phyloP scores from a whole-genome alignment of 2,113 vertebrate species.

The Nycticorax nycticorax region DNA sequence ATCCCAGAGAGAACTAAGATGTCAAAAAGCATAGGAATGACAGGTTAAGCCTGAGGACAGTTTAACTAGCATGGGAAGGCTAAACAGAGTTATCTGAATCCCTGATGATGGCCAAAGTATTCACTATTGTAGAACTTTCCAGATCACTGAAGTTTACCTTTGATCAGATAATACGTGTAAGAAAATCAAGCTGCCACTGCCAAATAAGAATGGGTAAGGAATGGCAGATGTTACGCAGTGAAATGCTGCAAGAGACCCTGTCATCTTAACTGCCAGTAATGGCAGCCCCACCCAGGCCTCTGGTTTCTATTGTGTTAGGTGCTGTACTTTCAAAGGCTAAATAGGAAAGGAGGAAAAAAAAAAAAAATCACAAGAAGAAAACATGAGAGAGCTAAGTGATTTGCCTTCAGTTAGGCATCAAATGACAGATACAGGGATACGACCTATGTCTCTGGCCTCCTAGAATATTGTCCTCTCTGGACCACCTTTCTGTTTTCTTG shows the following conservation, averaged over 20 bases:
- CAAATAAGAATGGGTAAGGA: background rate
- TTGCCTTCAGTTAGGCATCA: background rate
- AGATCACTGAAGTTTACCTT: background rate
- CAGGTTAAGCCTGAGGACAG: background rate
- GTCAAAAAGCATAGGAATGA: background rate
- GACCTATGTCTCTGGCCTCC: background rate
- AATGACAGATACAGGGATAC: background rate
- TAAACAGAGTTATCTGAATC: background rate
- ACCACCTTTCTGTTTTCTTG: background rate
- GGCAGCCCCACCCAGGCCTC: background rate
- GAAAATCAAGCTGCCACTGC: background rate
- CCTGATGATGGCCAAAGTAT: background rate
- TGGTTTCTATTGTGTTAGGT: background rate
- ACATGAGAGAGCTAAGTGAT: background rate
- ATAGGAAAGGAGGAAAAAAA: background rate
- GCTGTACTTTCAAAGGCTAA: background rate
- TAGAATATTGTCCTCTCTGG: background rate
- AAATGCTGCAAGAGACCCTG: background rate
- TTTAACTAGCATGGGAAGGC: background rate
- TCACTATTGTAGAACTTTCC: background rate
- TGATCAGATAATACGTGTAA: background rate
- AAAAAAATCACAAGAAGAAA: background rate
- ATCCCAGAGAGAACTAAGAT: background rate
- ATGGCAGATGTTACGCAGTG: background rate
- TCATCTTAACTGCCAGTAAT: fast-evolving